Evolutionary conservation across 2,113 vertebrate genomes (phyloP).

Genomic region (Martes martes): DNA sequence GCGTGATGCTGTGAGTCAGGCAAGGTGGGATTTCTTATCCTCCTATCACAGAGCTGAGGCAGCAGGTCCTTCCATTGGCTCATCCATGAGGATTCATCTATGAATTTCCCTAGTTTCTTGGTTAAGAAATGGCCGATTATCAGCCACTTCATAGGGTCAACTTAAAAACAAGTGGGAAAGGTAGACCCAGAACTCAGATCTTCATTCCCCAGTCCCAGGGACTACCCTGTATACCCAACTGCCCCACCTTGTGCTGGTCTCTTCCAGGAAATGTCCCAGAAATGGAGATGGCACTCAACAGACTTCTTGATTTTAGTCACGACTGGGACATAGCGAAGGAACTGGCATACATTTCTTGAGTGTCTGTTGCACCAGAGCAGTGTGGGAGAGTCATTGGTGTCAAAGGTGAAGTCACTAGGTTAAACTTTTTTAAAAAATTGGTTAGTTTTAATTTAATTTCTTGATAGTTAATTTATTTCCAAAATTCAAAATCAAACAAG

Average conservation of each 20-base stretch:
- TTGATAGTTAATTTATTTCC: background rate
- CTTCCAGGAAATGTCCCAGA: background rate
- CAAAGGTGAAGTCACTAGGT: background rate
- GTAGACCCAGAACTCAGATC: background rate
- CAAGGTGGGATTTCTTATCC: background rate
- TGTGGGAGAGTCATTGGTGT: background rate
- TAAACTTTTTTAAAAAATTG: background rate
- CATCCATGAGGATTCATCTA: background rate
- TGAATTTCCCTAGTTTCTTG: background rate
- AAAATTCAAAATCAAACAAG: background rate
- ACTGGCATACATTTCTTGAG: background rate
- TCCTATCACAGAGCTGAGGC: background rate
- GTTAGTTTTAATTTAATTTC: background rate
- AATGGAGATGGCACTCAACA: background rate
- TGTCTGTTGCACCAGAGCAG: background rate
- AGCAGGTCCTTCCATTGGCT: background rate
- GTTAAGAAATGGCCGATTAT: background rate
- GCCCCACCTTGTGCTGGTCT: background rate
- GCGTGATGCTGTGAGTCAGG: background rate
- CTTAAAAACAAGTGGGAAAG: background rate
- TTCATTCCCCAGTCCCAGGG: background rate
- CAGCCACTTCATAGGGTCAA: background rate
- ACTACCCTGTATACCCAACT: background rate
- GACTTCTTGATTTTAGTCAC: background rate
- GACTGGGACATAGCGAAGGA: background rate